Evolutionary conservation across 1,140 invertebrate genomes (phyloP).

Genomic region (Arion vulgaris): DNA sequence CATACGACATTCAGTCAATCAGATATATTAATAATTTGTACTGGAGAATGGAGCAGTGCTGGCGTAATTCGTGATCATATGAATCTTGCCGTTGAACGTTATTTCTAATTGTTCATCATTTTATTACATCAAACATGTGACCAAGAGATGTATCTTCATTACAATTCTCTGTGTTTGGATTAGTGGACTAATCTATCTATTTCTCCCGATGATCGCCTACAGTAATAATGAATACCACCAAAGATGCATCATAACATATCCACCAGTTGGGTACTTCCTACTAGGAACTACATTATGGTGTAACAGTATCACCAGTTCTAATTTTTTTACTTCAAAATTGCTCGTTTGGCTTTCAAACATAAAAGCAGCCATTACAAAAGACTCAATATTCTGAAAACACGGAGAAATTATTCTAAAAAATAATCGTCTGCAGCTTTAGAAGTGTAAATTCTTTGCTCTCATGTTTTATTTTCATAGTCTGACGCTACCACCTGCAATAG

Average conservation of each 20-base stretch:
- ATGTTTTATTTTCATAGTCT: neutral
- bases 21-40: neutral
- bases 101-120: neutral
- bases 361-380: neutral
- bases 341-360: neutral
- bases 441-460: constrained; percentile 8
- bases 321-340: neutral
- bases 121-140: neutral
- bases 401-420: neutral
- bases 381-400: neutral
- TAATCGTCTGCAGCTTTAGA: neutral
- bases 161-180: neutral
- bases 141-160: neutral
- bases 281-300: neutral
- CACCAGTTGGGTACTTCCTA: neutral
- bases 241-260: neutral
- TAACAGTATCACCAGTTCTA: neutral
- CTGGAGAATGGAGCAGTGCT: neutral
- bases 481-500: neutral
- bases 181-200: neutral
- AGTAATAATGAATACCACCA: neutral
- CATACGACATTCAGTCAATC: neutral
- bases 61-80: neutral
- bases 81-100: neutral
- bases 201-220: neutral